Evolutionary conservation across 2,888 invertebrate genomes (phyloP), one percentile per base, ranked within the genome.

Genomic region (Cristatella mucedo): DNA sequence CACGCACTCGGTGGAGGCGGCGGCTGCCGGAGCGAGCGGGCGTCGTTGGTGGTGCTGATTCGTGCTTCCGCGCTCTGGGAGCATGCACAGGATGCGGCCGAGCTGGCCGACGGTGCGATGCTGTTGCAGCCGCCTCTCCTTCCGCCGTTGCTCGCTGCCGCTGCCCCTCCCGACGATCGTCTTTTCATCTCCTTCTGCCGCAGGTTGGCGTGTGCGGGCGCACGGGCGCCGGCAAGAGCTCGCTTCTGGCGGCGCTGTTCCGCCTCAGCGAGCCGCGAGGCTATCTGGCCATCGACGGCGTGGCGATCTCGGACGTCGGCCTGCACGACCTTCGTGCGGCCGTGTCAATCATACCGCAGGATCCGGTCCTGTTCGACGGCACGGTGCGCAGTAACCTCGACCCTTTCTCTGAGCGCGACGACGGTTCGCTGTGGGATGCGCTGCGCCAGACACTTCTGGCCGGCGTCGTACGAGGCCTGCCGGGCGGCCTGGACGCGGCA

Each of bases 291-390:
- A 82, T 93, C 49, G 93, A 93, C 63, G 77, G 73, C 0, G 70
- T 80, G 2, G 55, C 68, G 45, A 63, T 66, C 26, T 49, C 50
- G 26, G 43, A 52, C 1, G 61, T 91, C 45, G 82, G 83, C 0
- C 69, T 86, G 3, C 70, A 78, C 60, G 79, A 82, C 53, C 68
- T 91, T 21, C 71, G 89, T 34, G 74, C 74, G 40, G 78, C 76
- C 52, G 80, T 91, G 41, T 79, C 87, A 0, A 87, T 89, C 44
- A 89, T 91, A 55, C 89, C 89, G 0, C 89, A 89, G 54, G 85
- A 85, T 55, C 85, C 86, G 0, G 77, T 84, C 19, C 64, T 87
- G 18, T 86, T 89, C 67, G 80, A 82, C 1, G 87, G 86, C 32
- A 79, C 82, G 2, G 73, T 89, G 70, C 71, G 89, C 2, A 78